Evolutionary conservation across 2,113 vertebrate species (phyloP).

Genomic region (Labeo catla): DNA sequence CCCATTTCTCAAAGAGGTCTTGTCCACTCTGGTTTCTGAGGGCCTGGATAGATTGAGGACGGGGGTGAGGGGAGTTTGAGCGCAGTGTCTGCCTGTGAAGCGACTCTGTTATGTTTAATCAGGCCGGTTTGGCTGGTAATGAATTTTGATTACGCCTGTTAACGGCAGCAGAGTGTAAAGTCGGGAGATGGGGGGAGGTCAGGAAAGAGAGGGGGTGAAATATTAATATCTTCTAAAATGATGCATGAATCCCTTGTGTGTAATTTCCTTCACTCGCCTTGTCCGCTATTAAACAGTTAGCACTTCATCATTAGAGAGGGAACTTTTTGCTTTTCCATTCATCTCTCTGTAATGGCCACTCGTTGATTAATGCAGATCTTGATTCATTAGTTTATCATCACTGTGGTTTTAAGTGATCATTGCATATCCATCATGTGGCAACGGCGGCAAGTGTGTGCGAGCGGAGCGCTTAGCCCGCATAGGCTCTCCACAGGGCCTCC

Average conservation of each 20-base stretch:
- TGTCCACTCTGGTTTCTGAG: constrained; percentile 17
- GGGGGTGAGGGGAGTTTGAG: constrained; percentile 66
- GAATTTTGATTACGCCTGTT: constrained; percentile 99
- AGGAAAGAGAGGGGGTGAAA: constrained; percentile 68
- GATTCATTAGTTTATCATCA: constrained; percentile 99
- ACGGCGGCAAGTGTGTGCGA: constrained; percentile 47
- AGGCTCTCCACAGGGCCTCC: constrained; percentile 1
- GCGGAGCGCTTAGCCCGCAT: constrained; percentile 5
- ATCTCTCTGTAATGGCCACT: constrained; percentile 87
- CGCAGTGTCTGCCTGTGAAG: constrained; percentile 72
- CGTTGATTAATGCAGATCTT: constrained; percentile 94
- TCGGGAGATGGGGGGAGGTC: constrained; percentile 50
- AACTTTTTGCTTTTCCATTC: constrained; percentile 96
- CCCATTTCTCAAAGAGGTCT: constrained; percentile 23
- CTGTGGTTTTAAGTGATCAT: constrained; percentile 97
- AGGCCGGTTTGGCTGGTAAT: constrained; percentile 95
- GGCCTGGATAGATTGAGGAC: constrained; percentile 53
- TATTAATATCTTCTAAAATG: constrained; percentile 99
- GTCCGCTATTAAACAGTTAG: constrained; percentile 97
- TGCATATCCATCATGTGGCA: constrained; percentile 78
- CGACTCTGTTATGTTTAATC: constrained; percentile 95
- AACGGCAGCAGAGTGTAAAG: constrained; percentile 76
- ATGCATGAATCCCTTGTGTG: constrained; percentile 98
- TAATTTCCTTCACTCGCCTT: constrained; percentile 95
- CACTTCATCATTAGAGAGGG: constrained; percentile 98